These are phyloP conservation scores for Diarsia mendica DNA, from an alignment of 2,888 invertebrate genomes.

Conservation along the genomic window DNA sequence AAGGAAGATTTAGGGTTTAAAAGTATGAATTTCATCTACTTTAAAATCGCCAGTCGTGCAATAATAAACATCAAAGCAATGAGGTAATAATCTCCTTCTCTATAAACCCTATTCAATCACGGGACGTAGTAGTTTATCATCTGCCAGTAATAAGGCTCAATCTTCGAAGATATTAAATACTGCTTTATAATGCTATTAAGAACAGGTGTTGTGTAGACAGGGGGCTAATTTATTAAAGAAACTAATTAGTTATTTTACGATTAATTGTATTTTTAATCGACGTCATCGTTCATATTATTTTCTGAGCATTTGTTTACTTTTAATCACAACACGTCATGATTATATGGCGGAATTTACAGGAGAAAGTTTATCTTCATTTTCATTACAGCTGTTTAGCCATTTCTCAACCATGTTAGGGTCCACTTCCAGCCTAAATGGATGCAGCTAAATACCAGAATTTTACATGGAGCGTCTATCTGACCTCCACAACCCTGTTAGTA, in stretches of 20 bases:
- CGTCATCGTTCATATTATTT: not conserved
- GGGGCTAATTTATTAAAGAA: constrained; percentile 42
- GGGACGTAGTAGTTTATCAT: constrained; percentile 21
- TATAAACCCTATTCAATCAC: constrained; percentile 23
- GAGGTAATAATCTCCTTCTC: not conserved
- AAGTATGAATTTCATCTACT: too few species aligned
- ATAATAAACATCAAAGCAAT: not conserved
- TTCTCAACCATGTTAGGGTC: too few species aligned
- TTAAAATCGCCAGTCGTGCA: not conserved
- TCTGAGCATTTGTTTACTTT: not conserved
- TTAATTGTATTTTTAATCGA: constrained; percentile 29
- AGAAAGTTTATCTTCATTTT: not conserved
- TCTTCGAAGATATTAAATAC: constrained; percentile 30
- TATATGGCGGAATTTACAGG: not conserved
- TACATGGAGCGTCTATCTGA: too few species aligned
- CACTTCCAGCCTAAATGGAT: too few species aligned
- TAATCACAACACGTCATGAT: not conserved
- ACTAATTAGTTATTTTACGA: constrained; percentile 35
- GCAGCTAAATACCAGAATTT: too few species aligned
- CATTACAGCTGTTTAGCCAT: too few species aligned
- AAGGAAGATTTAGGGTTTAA: too few species aligned
- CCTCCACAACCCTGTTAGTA: too few species aligned
- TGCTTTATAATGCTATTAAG: constrained; percentile 41
- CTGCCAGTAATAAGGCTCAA: constrained; percentile 1
- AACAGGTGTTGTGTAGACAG: constrained; percentile 46